phyloP scores from a whole-genome alignment of 2,888 invertebrate genomes.

The Acanthosepion lycidas region DNA sequence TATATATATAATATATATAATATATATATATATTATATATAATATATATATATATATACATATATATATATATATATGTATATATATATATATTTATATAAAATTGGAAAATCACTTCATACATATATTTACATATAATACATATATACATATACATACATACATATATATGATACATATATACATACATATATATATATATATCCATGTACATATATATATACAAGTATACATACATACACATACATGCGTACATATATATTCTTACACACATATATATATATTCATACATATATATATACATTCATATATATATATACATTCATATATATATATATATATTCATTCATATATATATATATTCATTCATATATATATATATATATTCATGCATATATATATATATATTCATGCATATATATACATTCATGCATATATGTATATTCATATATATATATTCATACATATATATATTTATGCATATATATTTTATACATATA shows the following conservation, averaged over 20 bases:
- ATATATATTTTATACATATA: not conserved
- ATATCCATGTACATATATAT: not conserved
- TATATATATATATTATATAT: too few species aligned
- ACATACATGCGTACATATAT: not conserved
- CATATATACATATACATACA: not conserved
- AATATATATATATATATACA: too few species aligned
- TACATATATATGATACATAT: too few species aligned
- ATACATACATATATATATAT: too few species aligned
- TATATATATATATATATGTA: not conserved
- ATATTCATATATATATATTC: not conserved
- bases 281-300: not conserved
- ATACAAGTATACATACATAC: not conserved
- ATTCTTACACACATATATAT: not conserved
- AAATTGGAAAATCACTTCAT: too few species aligned
- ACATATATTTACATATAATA: not conserved
- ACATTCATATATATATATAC: rapidly evolving
- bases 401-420: not conserved
- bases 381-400: rapidly evolving
- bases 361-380: not conserved
- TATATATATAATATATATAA: too few species aligned
- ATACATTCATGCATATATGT: rapidly evolving
- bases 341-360: too few species aligned
- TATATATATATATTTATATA: not conserved
- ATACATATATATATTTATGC: rapidly evolving
- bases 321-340: not conserved